phyloP scores from a whole-genome alignment of 2,888 invertebrate genomes.

The Synergus japonicus region DNA sequence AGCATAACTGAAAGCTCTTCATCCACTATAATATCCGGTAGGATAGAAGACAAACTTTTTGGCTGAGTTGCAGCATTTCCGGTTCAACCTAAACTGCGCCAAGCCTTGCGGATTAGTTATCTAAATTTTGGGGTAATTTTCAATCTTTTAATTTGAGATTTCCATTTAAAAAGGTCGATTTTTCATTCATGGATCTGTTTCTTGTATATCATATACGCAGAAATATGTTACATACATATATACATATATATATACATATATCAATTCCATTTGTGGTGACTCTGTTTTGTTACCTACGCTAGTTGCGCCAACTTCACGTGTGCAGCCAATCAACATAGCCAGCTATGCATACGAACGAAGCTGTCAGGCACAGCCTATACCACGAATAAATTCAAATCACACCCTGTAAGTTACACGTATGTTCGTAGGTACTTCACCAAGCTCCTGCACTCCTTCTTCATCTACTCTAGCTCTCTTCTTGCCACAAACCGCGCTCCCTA shows the following conservation, averaged over 20 bases:
- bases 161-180: too few species aligned
- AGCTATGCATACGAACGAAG: slow-evolving; percentile 68
- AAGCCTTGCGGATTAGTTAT: neutral
- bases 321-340: slow-evolving; percentile 66
- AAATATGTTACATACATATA: neutral
- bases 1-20: neutral
- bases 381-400: slow-evolving; percentile 61
- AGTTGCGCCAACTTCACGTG: slow-evolving; percentile 45
- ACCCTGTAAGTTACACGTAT: slow-evolving; percentile 41
- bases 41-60: neutral
- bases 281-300: neutral
- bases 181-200: neutral
- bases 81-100: neutral
- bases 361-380: slow-evolving; percentile 38
- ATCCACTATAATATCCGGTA: too few species aligned
- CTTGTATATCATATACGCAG: neutral
- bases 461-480: neutral
- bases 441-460: neutral
- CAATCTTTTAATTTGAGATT: too few species aligned
- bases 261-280: neutral
- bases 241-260: neutral
- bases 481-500: neutral
- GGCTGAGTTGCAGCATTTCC: neutral
- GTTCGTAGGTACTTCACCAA: slow-evolving; percentile 1
- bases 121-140: neutral